phyloP scores from a whole-genome alignment of 1,140 invertebrate species.

The Drosophila sproati region DNA sequence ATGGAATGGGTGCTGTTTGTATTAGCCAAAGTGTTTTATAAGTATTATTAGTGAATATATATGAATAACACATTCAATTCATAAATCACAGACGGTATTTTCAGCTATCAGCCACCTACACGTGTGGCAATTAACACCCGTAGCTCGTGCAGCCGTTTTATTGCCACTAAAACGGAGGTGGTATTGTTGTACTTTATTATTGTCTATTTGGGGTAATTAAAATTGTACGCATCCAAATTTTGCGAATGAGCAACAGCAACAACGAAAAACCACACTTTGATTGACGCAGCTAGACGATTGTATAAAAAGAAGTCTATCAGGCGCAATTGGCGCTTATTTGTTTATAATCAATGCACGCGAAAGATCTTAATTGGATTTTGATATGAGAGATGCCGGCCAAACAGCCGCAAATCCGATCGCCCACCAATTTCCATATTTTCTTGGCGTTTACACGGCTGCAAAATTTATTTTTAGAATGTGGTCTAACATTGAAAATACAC shows the following conservation, averaged over 20 bases:
- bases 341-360: constrained; percentile 61
- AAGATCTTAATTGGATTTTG: constrained; percentile 81
- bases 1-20: constrained; percentile 26
- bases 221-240: constrained; percentile 10
- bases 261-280: constrained; percentile 17
- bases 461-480: constrained; percentile 65
- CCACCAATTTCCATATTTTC: constrained; percentile 56
- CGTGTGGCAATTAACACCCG: constrained; percentile 55
- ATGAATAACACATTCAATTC: neutral
- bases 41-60: constrained; percentile 57
- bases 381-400: constrained; percentile 49
- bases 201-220: constrained; percentile 30
- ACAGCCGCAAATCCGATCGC: constrained; percentile 14
- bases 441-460: constrained; percentile 57
- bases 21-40: constrained; percentile 67
- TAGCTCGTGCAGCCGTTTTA: constrained; percentile 54
- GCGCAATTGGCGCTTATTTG: constrained; percentile 47
- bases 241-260: constrained; percentile 44
- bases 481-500: constrained; percentile 70
- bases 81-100: constrained; percentile 46
- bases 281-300: constrained; percentile 41
- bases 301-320: constrained; percentile 39
- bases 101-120: constrained; percentile 18
- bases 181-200: constrained; percentile 29
- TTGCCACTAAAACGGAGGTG: constrained; percentile 42